A percentile compares a stretch with the other conserved stretches of the same genome.
Conservation (phyloP, 2,113 vertebrate species). For the Equus quagga region DNA sequence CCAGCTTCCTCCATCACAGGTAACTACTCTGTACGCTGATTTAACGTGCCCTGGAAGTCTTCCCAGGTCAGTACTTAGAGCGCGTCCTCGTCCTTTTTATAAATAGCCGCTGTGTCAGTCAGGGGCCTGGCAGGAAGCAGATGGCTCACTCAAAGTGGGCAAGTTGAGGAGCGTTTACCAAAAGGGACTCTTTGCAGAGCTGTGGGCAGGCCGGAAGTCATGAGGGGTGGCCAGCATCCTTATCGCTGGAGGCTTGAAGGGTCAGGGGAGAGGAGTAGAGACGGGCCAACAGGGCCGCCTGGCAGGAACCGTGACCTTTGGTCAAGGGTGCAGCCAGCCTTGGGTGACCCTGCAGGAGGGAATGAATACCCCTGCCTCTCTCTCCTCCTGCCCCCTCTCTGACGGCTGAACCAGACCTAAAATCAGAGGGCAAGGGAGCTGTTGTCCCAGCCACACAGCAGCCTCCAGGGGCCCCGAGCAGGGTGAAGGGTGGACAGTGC, state of each 20-base stretch:
- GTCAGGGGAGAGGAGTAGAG: background rate
- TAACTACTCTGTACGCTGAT: background rate
- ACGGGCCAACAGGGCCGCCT: background rate
- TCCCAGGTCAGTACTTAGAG: slow-evolving; percentile 26
- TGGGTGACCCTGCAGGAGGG: background rate
- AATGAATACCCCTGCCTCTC: background rate
- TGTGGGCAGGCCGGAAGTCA: background rate
- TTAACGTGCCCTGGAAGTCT: background rate
- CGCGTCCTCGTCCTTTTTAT: background rate
- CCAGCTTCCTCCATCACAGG: background rate
- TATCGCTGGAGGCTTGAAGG: background rate
- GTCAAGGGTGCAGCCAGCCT: background rate
- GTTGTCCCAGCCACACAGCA: accelerated
- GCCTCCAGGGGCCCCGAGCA: background rate
- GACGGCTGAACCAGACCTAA: background rate
- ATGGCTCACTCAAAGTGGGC: background rate
- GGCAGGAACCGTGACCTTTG: background rate
- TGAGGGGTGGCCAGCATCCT: background rate
- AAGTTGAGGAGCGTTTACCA: background rate
- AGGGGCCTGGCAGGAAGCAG: slow-evolving; percentile 42
- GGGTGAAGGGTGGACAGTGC: background rate
- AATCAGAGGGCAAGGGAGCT: background rate
- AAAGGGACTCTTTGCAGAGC: background rate
- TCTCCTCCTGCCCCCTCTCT: background rate
- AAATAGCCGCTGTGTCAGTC: slow-evolving; percentile 24